These are phyloP conservation scores for Drosophila suzukii DNA, from an alignment of 1,140 invertebrate species.

Conservation along the genomic window DNA sequence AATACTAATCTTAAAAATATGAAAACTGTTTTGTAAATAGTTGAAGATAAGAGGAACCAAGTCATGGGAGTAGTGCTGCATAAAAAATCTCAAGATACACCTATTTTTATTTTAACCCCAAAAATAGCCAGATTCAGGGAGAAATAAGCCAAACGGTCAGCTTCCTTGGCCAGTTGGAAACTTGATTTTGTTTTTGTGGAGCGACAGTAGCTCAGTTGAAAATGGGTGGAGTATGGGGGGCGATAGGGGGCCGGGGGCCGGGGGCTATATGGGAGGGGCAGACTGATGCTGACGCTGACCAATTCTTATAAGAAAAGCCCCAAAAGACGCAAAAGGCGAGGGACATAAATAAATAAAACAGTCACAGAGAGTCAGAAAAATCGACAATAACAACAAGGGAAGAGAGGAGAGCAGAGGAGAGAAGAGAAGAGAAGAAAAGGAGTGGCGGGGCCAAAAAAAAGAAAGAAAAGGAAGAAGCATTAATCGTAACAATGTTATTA, in stretches of 20 bases:
- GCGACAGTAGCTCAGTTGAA: slow-evolving; percentile 57
- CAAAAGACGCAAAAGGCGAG: slow-evolving; percentile 55
- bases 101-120: not conserved
- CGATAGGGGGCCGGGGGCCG: not conserved
- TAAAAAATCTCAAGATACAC: not conserved
- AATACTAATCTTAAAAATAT: too few relatives aligned
- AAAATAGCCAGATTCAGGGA: not conserved
- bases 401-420: not conserved
- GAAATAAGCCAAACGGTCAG: slow-evolving; percentile 4
- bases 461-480: slow-evolving; percentile 67
- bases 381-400: slow-evolving; percentile 39
- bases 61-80: too few relatives aligned
- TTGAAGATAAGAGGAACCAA: too few relatives aligned
- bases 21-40: too few relatives aligned
- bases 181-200: slow-evolving; percentile 65
- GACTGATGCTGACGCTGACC: slow-evolving; percentile 50
- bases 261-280: slow-evolving; percentile 15
- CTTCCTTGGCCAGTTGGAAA: slow-evolving; percentile 39
- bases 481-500: slow-evolving; percentile 84
- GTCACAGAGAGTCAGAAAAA: slow-evolving; percentile 51
- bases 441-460: slow-evolving; percentile 19
- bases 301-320: slow-evolving; percentile 77
- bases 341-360: slow-evolving; percentile 77
- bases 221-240: not conserved
- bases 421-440: not conserved